Conservation (phyloP, 2,113 vertebrate species). For the Leptodactylus fuscus region DNA sequence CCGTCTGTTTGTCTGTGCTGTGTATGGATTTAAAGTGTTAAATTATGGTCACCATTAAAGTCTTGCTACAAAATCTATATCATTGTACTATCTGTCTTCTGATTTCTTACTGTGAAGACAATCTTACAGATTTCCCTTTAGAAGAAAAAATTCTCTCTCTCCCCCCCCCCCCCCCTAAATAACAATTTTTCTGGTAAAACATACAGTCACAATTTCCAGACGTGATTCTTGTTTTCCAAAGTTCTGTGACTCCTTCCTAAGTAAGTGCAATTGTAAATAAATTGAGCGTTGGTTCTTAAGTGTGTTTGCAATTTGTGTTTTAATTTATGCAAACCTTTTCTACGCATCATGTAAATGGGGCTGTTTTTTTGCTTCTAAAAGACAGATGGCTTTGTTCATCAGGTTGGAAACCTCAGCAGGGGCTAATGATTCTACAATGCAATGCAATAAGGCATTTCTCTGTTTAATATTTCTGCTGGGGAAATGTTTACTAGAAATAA, state of each 20-base stretch:
- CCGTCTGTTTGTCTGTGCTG: too few species aligned
- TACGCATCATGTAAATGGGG: constrained; percentile 22
- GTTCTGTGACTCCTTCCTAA: not conserved
- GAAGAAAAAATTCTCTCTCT: not conserved
- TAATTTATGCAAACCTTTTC: constrained; percentile 47
- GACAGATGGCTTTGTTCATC: constrained; percentile 51
- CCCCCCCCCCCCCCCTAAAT: not conserved
- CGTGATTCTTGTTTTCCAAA: not conserved
- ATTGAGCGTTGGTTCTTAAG: constrained; percentile 15
- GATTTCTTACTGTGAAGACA: not conserved
- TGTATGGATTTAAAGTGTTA: too few species aligned
- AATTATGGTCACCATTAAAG: too few species aligned
- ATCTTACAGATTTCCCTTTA: not conserved
- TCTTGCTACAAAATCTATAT: too few species aligned
- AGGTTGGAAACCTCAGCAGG: constrained; percentile 45
- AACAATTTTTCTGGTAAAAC: not conserved
- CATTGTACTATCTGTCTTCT: not conserved
- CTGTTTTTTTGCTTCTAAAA: constrained; percentile 40
- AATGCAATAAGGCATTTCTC: constrained; percentile 6
- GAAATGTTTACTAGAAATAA: constrained; percentile 41
- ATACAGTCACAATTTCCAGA: not conserved
- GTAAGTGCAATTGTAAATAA: not conserved
- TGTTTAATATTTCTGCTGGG: constrained; percentile 40
- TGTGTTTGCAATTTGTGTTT: constrained; percentile 31
- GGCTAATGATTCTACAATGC: constrained; percentile 37